These are phyloP conservation scores for Imbricaverruca yamaguchii DNA, from an alignment of 2,888 invertebrate species.

Conservation along the genomic window DNA sequence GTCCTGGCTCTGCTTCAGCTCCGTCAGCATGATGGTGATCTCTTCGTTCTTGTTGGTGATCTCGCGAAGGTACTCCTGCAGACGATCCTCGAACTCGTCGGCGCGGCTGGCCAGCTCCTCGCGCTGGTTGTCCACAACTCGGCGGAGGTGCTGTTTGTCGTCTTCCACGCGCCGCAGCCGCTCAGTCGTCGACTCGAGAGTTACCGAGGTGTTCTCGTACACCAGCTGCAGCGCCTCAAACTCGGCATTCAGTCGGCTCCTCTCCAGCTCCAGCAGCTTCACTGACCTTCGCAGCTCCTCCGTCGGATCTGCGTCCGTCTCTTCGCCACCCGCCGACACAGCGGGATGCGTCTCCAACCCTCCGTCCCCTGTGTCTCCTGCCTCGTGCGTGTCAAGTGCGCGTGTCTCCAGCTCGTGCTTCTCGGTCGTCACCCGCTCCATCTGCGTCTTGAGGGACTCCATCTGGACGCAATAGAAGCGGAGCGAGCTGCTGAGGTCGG, in stretches of 20 bases:
- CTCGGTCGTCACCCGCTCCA: background rate
- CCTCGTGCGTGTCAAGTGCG: background rate
- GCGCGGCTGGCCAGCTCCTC: background rate
- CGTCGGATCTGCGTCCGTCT: background rate
- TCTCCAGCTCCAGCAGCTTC: background rate
- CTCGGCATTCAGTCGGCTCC: background rate
- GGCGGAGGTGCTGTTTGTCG: background rate
- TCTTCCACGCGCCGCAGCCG: background rate
- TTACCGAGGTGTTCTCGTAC: background rate
- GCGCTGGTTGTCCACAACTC: background rate
- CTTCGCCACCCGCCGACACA: background rate
- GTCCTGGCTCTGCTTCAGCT: slow-evolving; percentile 12
- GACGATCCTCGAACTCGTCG: background rate
- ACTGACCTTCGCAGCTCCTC: background rate
- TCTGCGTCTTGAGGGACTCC: background rate
- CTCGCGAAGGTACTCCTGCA: slow-evolving; percentile 15
- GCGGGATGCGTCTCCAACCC: too few relatives aligned
- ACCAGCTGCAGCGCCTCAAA: slow-evolving; percentile 15
- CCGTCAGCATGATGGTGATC: background rate
- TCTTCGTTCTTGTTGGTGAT: slow-evolving; percentile 20
- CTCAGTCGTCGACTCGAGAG: background rate
- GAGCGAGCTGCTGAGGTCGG: background rate
- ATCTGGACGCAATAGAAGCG: background rate
- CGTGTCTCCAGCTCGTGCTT: background rate
- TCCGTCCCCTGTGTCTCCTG: too few relatives aligned